These are phyloP conservation scores for Hirundichthys speculiger DNA, from an alignment of 2,113 vertebrate species.

Conservation along the genomic window DNA sequence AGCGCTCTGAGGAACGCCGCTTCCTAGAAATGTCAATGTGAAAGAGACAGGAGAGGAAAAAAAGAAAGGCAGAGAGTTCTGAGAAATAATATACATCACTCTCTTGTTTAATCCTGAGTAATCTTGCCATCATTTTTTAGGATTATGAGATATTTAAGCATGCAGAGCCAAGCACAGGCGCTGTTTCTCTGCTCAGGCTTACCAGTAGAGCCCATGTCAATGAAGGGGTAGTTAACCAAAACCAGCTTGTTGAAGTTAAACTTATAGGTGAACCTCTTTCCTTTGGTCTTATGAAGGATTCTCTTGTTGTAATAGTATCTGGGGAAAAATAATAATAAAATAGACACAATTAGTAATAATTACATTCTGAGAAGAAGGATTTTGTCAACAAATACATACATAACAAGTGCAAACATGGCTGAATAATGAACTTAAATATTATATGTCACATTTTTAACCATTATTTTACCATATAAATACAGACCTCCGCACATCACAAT, in stretches of 20 bases:
- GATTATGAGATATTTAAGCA: slow-evolving; percentile 41
- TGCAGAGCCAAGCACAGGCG: slow-evolving; percentile 18
- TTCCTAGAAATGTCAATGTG: slow-evolving; percentile 71
- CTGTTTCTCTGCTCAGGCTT: slow-evolving; percentile 18
- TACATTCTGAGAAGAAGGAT: not conserved
- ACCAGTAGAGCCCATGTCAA: slow-evolving; percentile 89
- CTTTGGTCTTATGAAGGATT: slow-evolving; percentile 94
- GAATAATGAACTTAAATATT: not conserved
- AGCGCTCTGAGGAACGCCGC: slow-evolving; percentile 89
- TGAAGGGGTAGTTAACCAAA: slow-evolving; percentile 94
- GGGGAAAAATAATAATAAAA: slow-evolving; percentile 18
- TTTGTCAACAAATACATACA: not conserved
- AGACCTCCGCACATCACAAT: not conserved
- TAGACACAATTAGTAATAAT: not conserved
- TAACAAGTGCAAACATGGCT: not conserved
- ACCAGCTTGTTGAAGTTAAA: slow-evolving; percentile 96
- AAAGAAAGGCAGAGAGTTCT: slow-evolving; percentile 13
- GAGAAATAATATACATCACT: slow-evolving; percentile 44
- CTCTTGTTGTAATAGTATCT: slow-evolving; percentile 96
- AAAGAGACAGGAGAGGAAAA: not conserved
- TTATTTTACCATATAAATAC: not conserved
- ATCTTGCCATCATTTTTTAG: slow-evolving; percentile 36
- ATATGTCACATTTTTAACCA: not conserved
- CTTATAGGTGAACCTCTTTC: slow-evolving; percentile 94
- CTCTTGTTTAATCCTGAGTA: slow-evolving; percentile 49